Percentiles rank a stretch among this genome's conserved stretches.
Conservation (phyloP, 2,797 vertebrate genomes). For the Myoxocephalus aenaeus region DNA sequence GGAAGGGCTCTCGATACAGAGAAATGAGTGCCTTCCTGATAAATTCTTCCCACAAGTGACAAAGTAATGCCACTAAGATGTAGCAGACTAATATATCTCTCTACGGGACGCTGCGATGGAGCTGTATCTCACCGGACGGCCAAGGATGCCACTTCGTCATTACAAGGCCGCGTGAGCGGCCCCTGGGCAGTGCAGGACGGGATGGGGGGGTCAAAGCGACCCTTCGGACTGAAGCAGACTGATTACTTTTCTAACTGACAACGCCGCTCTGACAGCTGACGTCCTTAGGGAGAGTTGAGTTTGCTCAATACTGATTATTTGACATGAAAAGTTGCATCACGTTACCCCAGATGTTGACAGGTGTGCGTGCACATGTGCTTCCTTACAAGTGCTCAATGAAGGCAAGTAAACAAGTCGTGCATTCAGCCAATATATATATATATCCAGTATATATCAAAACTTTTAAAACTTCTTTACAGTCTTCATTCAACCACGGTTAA, state of each 20-base stretch:
- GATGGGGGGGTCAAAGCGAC: constrained; percentile 54
- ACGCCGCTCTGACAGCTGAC: constrained; percentile 55
- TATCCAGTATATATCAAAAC: constrained; percentile 33
- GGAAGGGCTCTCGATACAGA: constrained; percentile 71
- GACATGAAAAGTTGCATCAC: constrained; percentile 51
- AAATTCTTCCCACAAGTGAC: constrained; percentile 75
- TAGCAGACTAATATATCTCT: constrained; percentile 77
- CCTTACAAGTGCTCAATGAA: neutral
- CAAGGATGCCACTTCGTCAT: constrained; percentile 80
- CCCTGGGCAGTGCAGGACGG: constrained; percentile 46
- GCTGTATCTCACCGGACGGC: constrained; percentile 78
- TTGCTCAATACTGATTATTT: constrained; percentile 61
- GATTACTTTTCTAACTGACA: constrained; percentile 73
- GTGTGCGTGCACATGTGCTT: neutral
- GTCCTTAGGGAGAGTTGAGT: constrained; percentile 54
- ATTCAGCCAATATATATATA: constrained; percentile 11
- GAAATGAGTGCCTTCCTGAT: constrained; percentile 72
- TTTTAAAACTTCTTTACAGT: constrained; percentile 59
- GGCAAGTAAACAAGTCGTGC: constrained; percentile 30
- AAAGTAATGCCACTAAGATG: constrained; percentile 75
- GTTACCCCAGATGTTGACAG: constrained; percentile 24
- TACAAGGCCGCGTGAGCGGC: constrained; percentile 74
- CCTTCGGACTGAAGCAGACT: constrained; percentile 64
- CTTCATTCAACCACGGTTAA: constrained; percentile 59
- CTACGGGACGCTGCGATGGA: constrained; percentile 68